Percentiles rank a stretch among this genome's conserved stretches.
phyloP scores from a whole-genome alignment of 2,113 vertebrate genomes.

The Podiceps cristatus region DNA sequence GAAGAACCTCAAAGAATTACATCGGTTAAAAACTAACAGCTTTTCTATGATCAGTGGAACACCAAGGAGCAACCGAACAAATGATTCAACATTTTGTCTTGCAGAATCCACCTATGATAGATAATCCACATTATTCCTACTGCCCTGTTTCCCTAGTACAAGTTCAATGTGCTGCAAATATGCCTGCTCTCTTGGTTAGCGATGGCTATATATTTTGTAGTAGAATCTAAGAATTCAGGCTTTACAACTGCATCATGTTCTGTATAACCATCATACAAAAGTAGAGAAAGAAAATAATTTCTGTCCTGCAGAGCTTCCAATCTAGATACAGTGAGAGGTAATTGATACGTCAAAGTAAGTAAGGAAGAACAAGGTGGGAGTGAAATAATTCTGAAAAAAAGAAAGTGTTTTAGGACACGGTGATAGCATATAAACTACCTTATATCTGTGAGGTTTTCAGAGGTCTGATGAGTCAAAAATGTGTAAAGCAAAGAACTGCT shows the following conservation, averaged over 20 bases:
- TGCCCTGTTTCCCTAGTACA: not conserved
- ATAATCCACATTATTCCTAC: not conserved
- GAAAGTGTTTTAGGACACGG: not conserved
- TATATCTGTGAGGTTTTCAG: not conserved
- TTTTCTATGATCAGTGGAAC: not conserved
- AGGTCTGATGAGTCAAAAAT: not conserved
- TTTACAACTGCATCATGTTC: not conserved
- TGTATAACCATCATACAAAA: not conserved
- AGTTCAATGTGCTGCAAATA: not conserved
- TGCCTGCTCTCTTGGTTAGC: not conserved
- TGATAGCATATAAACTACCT: not conserved
- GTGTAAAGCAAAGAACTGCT: not conserved
- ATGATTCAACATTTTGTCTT: not conserved
- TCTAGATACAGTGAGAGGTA: not conserved
- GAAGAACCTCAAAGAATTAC: not conserved
- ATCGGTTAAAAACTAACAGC: accelerated
- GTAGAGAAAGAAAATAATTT: not conserved
- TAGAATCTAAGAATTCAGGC: not conserved
- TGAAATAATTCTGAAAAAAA: not conserved
- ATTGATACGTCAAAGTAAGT: not conserved
- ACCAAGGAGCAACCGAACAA: not conserved
- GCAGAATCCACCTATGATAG: not conserved
- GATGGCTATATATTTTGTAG: not conserved
- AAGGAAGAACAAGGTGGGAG: not conserved
- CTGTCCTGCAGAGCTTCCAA: not conserved